These are phyloP conservation scores for Leucophora obtusa DNA, from an alignment of 2,888 invertebrate species.

Conservation along the genomic window DNA sequence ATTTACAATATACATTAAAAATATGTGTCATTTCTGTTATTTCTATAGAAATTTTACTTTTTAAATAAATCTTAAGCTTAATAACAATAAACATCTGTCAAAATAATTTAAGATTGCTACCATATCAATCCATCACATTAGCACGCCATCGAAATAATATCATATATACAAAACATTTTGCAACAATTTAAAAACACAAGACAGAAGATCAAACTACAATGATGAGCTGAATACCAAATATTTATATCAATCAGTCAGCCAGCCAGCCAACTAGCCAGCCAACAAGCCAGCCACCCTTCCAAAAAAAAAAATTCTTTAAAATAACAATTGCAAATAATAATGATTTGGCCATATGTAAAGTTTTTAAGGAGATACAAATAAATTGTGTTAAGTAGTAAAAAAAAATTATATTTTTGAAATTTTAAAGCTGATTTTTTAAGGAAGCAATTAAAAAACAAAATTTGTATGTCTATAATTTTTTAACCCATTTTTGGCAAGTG, in stretches of 20 bases:
- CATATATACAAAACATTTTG: not conserved
- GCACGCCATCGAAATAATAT: conserved; percentile 1
- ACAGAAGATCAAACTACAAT: not conserved
- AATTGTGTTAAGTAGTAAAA: not conserved
- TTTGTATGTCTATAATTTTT: too few species aligned
- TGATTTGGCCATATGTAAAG: not conserved
- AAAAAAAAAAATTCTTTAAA: not conserved
- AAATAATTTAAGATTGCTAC: conserved; percentile 26
- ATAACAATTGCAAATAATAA: not conserved
- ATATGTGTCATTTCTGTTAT: too few species aligned
- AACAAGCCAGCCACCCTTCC: not conserved
- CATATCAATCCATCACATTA: conserved; percentile 47
- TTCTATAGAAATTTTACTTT: too few species aligned
- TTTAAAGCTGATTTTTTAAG: not conserved
- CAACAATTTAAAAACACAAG: not conserved
- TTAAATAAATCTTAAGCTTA: not conserved
- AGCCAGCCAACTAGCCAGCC: not conserved
- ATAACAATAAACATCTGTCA: conserved; percentile 48
- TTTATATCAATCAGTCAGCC: too few species aligned
- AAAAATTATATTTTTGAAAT: not conserved
- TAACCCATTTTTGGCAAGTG: too few species aligned
- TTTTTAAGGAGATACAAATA: not conserved
- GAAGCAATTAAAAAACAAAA: not conserved
- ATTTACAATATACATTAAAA: too few species aligned
- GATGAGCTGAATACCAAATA: not conserved